Conservation (phyloP, 2,113 vertebrate species). For the Amazona guildingii region DNA sequence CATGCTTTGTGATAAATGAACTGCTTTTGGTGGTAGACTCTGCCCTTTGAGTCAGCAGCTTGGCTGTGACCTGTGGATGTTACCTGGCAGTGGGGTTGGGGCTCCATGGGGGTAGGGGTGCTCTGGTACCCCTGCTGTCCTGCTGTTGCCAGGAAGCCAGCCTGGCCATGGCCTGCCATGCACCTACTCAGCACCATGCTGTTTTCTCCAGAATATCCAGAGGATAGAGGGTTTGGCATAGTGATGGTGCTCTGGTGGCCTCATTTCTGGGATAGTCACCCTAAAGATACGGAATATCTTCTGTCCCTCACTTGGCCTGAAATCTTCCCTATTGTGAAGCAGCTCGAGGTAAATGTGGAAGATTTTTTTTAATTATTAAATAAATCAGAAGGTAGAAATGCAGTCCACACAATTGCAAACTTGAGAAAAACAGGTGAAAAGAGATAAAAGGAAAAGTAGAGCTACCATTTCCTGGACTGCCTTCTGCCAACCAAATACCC, state of each 20-base stretch:
- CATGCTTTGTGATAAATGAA: not conserved
- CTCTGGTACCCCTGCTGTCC: not conserved
- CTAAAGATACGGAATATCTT: not conserved
- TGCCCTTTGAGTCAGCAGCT: not conserved
- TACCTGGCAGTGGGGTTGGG: not conserved
- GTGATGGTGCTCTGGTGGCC: not conserved
- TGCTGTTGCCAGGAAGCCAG: not conserved
- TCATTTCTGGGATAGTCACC: not conserved
- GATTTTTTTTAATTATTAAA: not conserved
- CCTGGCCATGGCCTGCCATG: not conserved
- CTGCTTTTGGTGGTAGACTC: not conserved
- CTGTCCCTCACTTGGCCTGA: not conserved
- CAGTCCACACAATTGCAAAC: not conserved
- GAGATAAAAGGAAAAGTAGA: not conserved
- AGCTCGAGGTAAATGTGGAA: not conserved
- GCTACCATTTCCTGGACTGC: not conserved
- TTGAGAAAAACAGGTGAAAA: not conserved
- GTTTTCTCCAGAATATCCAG: not conserved
- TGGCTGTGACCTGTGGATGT: not conserved
- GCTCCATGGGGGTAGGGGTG: not conserved
- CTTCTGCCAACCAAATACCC: not conserved
- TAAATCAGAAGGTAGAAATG: not conserved
- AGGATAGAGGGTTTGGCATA: not conserved
- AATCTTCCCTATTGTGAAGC: not conserved
- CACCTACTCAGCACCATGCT: accelerated